phyloP scores from a whole-genome alignment of 2,888 invertebrate species.

The Drosophila parthenogenetica region DNA sequence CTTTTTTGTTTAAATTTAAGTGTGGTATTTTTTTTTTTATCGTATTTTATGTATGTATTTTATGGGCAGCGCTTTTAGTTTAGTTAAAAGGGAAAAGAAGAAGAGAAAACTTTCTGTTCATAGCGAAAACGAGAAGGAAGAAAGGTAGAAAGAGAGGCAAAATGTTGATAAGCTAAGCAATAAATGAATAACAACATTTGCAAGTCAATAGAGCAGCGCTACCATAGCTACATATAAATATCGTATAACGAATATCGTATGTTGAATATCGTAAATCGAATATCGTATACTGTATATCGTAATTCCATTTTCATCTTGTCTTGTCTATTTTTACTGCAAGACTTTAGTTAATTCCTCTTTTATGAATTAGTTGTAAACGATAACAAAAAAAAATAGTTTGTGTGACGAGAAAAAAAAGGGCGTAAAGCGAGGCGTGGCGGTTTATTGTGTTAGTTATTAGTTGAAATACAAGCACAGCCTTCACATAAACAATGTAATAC shows the following conservation, averaged over 20 bases:
- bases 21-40: constrained; percentile 29
- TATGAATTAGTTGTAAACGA: constrained; percentile 66
- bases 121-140: constrained; percentile 47
- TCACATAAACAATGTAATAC: constrained; percentile 29
- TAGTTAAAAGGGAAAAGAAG: constrained; percentile 12
- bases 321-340: constrained; percentile 36
- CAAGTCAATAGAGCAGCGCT: constrained; percentile 57
- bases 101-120: constrained; percentile 59
- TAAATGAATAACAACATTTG: constrained; percentile 33
- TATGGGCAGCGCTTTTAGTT: constrained; percentile 41
- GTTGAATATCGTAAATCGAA: constrained; percentile 18
- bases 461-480: constrained; percentile 43
- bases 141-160: constrained; percentile 11
- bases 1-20: constrained; percentile 39
- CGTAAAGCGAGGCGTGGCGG: constrained; percentile 48
- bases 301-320: constrained; percentile 13
- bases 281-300: constrained; percentile 20
- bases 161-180: constrained; percentile 37
- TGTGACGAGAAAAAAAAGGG: constrained; percentile 30
- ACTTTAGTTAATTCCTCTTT: constrained; percentile 63
- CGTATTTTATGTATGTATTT: constrained; percentile 11
- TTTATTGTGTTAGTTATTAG: constrained; percentile 56
- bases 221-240: constrained; percentile 60
- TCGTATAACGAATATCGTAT: constrained; percentile 4
- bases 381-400: constrained; percentile 26